Evolutionary conservation across 2,888 invertebrate genomes (phyloP), one percentile per base, ranked within the genome.

Genomic region (Scaptomyza parva): DNA sequence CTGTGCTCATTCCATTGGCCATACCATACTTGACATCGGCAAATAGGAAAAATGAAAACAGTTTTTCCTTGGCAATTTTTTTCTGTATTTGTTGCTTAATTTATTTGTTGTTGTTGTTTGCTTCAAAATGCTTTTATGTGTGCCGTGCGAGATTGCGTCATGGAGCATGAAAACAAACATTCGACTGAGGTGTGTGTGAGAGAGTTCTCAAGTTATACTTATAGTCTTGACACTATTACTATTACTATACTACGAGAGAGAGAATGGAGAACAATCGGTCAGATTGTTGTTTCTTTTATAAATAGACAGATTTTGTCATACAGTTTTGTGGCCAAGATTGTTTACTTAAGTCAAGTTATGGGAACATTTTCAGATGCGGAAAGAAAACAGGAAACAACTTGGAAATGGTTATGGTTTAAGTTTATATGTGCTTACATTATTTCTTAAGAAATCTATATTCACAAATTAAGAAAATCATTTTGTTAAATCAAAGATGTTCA

Each of bases 51-150:
- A 63, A 53, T 65, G 59, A 51, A 60, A 69, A 65, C 59, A 47
- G 68, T 82, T 79, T 80, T 80, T 76, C 82, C 76, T 51, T 51
- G 61, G 24, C 84, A 54, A 66, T 62, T 69, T 76, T 69, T 74
- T 76, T 69, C 71, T 48, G 61, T 70, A 69, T 87, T 87, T 82
- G 68, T 78, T 76, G 68, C 52, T 60, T 70, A 69, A 78, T 78
- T 78, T 85, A 76, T 84, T 81, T 78, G 67, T 81, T 87, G 74
- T 78, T 87, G 26, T n/a, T n/a, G n/a, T 86, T 70, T 84, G 72
- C 78, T n/a, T n/a, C n/a, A n/a, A n/a, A 76, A 76, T 64, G 65
- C 54, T 70, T 70, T 64, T 52, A n/a, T n/a, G n/a, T n/a, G 59
- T 55, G 55, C 35, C 51, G 58, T 51, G 59, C 14, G 28, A 70